Base-by-base conservation (phyloP, 1,140 invertebrate genomes). In the Whitmania pigra region DNA sequence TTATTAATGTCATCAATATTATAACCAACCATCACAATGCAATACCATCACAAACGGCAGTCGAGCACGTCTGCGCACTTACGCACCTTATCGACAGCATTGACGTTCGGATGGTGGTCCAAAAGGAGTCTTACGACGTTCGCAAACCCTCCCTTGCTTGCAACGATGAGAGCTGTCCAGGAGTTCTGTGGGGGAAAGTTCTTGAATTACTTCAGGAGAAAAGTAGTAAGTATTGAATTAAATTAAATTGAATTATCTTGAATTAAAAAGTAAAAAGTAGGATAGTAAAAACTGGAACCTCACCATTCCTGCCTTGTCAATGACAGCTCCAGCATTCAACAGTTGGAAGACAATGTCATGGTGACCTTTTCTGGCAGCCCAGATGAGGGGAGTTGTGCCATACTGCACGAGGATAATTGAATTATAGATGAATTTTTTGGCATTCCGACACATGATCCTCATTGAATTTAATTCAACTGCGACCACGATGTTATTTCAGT, bases 321-420 rank as follows among this genome's bases (percentile, higher is more conserved):
- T 87, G 80, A 88, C 89, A 31, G 90, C 90, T 31, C 91, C 91
- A 72, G 89, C 88, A 77, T 88, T 88, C 4, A 99, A 80, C 29
- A 98, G 83, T 54, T 87, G 85, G 73, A 90, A 88, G 29, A 94
- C 92, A 72, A 97, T 92, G 75, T 91, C 88, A 15, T 87, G 81
- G 80, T 90, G 89, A 18, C 95, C 95, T 79, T 93, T 94, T 29
- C 95, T 75, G 49, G 77, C 76, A n/a, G 81, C 94, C 96, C 95
- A 99, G 53, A 97, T 89, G 6, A 99, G 82, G 2, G 95, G 92
- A 0, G 94, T 95, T 0, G 94, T 97, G 20, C 93, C 95, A 85
- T 97, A 97, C 86, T 89, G 75, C 15, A 69, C 69, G 9, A 18
- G 2, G 69, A 25, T 9, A 17, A 54, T 71, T 18, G 0, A 54